phyloP scores from a whole-genome alignment of 2,113 vertebrate genomes.

The Ceuthmochares aereus region DNA sequence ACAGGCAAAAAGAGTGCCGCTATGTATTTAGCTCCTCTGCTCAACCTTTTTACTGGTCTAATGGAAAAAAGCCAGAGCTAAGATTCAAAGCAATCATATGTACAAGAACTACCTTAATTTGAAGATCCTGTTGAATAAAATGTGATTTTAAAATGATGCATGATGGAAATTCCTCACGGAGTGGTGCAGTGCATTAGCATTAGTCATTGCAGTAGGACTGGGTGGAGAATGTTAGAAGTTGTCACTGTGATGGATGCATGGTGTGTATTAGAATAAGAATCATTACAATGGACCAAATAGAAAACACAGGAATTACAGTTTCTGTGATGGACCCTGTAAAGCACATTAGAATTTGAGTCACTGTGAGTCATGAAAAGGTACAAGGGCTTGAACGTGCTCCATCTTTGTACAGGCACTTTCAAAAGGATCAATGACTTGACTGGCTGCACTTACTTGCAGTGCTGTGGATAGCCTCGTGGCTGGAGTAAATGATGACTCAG shows the following conservation, averaged over 20 bases:
- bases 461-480: not conserved
- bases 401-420: not conserved
- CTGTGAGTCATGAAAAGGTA: not conserved
- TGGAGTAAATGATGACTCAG: slow-evolving; percentile 33
- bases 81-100: not conserved
- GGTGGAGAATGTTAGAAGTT: not conserved
- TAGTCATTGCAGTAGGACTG: slow-evolving; percentile 32
- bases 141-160: slow-evolving; percentile 36
- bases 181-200: slow-evolving; percentile 40
- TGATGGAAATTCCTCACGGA: slow-evolving; percentile 43
- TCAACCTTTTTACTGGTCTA: not conserved
- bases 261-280: not conserved
- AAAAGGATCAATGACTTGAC: not conserved
- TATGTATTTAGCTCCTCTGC: not conserved
- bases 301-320: slow-evolving; percentile 9
- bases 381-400: not conserved
- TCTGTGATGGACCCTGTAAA: not conserved
- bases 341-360: slow-evolving; percentile 20
- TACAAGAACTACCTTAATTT: slow-evolving; percentile 23
- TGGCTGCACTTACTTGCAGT: not conserved
- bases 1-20: not conserved
- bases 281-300: not conserved
- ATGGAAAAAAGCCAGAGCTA: slow-evolving; percentile 10
- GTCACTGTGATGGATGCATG: not conserved
- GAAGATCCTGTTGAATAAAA: not conserved